Base-by-base conservation (phyloP, 2,797 vertebrate genomes). In the Molossus molossus region DNA sequence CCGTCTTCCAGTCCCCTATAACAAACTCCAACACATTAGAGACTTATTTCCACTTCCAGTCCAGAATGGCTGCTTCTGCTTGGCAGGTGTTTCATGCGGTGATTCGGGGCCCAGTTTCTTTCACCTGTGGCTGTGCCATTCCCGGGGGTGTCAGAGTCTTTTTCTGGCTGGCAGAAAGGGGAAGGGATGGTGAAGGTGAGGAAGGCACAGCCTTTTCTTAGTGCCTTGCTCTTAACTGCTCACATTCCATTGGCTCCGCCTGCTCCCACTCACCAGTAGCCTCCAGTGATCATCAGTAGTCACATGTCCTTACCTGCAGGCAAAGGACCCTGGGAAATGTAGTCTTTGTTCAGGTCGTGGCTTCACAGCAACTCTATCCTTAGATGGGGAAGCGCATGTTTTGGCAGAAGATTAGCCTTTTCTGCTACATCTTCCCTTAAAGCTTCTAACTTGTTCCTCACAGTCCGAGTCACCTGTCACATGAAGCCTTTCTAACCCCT, bases 311-410 rank as follows among this genome's bases (percentile, higher is more conserved):
- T 37, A 60, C 79, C 37, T 53, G n/a, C n/a, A 10, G 67, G 60
- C 87, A 94, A 13, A 89, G 86, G 55, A 88, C 76, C 10, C 65
- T 84, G 81, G 94, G 90, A 87, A 80, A n/a, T 81, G 72, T 75
- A 90, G 76, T 94, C 75, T 53, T 53, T 48, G 3, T 81, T 57
- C 27, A 65, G 25, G 53, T 9, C 1, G 62, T 18, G 9, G 37
- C 72, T 37, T 94, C 25, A 48, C 14, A 65, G 25, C 64, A 50
- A 55, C 40, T 64, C 48, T 58, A 23, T 40, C n/a, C 64, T 88
- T 69, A 53, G 37, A 21, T 58, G 29, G 20, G 53, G 33, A 15
- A 13, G n/a, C 1, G 1, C 23, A 5, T 65, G 23, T 60, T 77
- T 85, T 29, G 55, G 76, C 50, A 40, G 55, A 83, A 60, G 12